Evolutionary conservation across 92 coral and sea anemone species (phyloP).

Genomic region (Actinernus sp.): DNA sequence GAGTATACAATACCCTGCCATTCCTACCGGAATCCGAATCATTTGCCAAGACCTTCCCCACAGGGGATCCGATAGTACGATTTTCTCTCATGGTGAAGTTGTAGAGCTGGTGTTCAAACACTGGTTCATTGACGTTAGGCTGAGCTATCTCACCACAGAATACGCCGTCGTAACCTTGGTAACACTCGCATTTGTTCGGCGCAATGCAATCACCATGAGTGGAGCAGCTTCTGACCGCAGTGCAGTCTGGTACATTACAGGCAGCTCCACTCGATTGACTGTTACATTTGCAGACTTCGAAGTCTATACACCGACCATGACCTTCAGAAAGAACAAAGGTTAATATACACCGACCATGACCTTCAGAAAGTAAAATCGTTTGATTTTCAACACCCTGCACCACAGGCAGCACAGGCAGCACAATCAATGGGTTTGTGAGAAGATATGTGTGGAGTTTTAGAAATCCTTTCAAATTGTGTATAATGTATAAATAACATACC

Average conservation of each 20-base stretch:
- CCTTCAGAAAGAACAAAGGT: constrained; percentile 26
- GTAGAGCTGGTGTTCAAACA: constrained; percentile 17
- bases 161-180: constrained; percentile 57
- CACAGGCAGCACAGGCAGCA: no score
- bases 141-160: constrained; percentile 35
- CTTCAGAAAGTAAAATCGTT: no score
- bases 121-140: constrained; percentile 52
- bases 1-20: constrained; percentile 39
- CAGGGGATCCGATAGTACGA: constrained; percentile 42
- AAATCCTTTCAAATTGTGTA: no score
- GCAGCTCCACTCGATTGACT: constrained; percentile 58
- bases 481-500: no score
- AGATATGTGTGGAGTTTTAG: no score
- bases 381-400: no score
- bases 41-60: constrained; percentile 58
- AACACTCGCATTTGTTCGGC: constrained; percentile 58
- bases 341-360: no score
- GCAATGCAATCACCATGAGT: constrained; percentile 61
- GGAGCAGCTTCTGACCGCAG: constrained; percentile 52
- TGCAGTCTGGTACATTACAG: constrained; percentile 64
- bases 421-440: no score
- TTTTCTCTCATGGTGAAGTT: constrained; percentile 53
- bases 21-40: constrained; percentile 70
- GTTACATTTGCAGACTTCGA: constrained; percentile 50
- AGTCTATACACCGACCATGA: constrained; percentile 54